Evolutionary conservation across 1,140 invertebrate genomes (phyloP), one percentile per base, ranked within the genome.

Genomic region (Chionoecetes opilio): DNA sequence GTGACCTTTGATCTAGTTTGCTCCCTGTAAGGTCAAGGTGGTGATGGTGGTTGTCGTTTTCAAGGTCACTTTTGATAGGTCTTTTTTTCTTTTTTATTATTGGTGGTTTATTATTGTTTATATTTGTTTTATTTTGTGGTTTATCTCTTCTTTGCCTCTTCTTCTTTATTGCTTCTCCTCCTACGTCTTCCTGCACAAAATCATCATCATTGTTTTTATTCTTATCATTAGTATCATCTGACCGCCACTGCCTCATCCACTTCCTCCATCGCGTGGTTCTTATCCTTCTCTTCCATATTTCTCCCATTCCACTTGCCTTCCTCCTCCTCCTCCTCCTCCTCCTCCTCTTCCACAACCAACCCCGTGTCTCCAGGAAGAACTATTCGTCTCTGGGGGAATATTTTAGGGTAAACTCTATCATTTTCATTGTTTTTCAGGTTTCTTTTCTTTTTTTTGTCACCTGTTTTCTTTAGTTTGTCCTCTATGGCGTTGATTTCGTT

Each of bases 131-230:
- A 11, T 82, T 26, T 82, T 6, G 31, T 84, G 0, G 11, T 84
- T 21, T 84, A 8, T 21, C 35, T 32, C n/a, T 90, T 32, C 32
- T 53, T 21, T 93, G 46, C 82, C 21, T 32, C 37, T 53, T 93
- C 31, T 53, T 89, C 93, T 94, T 84, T 29, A 90, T 35, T 35
- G 63, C 88, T 21, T 94, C 34, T 21, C 86, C 93, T 35, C 93
- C 93, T 3, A 94, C 53, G 41, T 94, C 93, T n/a, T 94, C 93
- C 11, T 82, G 26, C 9, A 21, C 87, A 91, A 89, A 26, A 29
- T 92, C 84, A 34, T 92, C 85, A 32, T 86, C 53, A 14, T 82
- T 35, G 3, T 75, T 26, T 35, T 92, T 35, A 21, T 17, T 29
- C 14, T 32, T 38, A 32, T 93, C 92, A 46, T 35, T 46, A 21